Evolutionary conservation across 2,113 vertebrate species (phyloP), one percentile per base, ranked within the genome.

Genomic region (Forbesichthys papilliferus): DNA sequence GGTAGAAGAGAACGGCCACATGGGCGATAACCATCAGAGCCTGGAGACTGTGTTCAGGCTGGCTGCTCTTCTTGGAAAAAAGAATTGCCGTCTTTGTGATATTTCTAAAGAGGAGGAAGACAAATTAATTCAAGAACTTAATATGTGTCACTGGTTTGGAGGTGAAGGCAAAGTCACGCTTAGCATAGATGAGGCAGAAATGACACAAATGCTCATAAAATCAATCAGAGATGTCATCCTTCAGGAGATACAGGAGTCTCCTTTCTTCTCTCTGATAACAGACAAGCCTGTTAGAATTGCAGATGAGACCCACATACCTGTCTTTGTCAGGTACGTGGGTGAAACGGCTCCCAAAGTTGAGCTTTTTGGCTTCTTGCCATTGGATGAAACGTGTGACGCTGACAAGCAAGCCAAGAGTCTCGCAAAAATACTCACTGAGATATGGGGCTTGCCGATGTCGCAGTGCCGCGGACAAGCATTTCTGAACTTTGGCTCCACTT

Each of bases 381-480:
- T 95, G 2, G 92, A 96, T 60, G 90, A 88, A 61, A 85, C 48
- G 46, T 72, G 88, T 0, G 93, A 95, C 1, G 83, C 93, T 5
- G 95, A 91, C 12, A 65, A 67, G 6, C 90, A 97, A 82, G 94
- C 95, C 0, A 93, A 93, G 42, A 93, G 92, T 33, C 95, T 99
- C 3, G 91, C 95, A 0, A 77, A 87, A 0, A 93, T 92, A 3
- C 91, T 99, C 57, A 95, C 94, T 0, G 96, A 98, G 54, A 95
- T 96, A 61, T 98, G 97, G 98, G 94, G 95, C 5, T 82, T 99
- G 13, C 95, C 96, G 36, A 96, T 99, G 96, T 93, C 94, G 14
- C 95, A 93, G 82, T 99, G 97, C 68, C 93, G 96, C 51, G 98
- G 96, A 12, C 97, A 98, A 77, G 95, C 96, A 3, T 96, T 96